These are phyloP conservation scores for Andrena chrysosceles DNA, from an alignment of 2,888 invertebrate genomes.

Conservation along the genomic window DNA sequence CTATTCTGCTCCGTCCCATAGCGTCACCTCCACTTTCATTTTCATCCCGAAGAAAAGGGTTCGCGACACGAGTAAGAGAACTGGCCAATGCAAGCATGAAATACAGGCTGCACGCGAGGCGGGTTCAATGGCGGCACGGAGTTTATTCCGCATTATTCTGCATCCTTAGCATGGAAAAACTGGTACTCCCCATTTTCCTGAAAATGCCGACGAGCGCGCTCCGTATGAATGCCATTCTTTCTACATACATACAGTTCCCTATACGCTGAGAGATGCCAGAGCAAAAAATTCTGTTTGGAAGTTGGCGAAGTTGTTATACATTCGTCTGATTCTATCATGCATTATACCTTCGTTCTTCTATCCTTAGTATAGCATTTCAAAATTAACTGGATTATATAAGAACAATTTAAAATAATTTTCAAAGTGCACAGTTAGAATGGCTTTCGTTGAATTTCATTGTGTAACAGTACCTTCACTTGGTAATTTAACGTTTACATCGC, in stretches of 20 bases:
- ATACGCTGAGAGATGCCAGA: not conserved
- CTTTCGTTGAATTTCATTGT: too few relatives aligned
- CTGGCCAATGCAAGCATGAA: constrained; percentile 25
- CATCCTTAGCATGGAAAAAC: not conserved
- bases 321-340: not conserved
- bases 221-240: not conserved
- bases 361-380: not conserved
- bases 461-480: too few relatives aligned
- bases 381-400: too few relatives aligned
- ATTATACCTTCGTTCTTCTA: not conserved
- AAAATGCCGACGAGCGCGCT: not conserved
- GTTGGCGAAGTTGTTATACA: not conserved
- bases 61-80: constrained; percentile 28
- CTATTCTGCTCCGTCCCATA: constrained; percentile 27
- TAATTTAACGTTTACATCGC: not conserved
- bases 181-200: constrained; percentile 6
- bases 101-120: constrained; percentile 4
- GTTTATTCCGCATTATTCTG: constrained; percentile 28
- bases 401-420: too few relatives aligned
- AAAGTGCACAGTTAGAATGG: too few relatives aligned
- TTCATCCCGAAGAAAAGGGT: constrained; percentile 31
- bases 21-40: constrained; percentile 35
- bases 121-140: constrained; percentile 18
- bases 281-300: not conserved
- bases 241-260: not conserved